A percentile compares a stretch with the other conserved stretches of the same genome.
These are phyloP conservation scores for Eptatretus atami DNA, from an alignment of 2,797 vertebrate genomes.

Conservation along the genomic window DNA sequence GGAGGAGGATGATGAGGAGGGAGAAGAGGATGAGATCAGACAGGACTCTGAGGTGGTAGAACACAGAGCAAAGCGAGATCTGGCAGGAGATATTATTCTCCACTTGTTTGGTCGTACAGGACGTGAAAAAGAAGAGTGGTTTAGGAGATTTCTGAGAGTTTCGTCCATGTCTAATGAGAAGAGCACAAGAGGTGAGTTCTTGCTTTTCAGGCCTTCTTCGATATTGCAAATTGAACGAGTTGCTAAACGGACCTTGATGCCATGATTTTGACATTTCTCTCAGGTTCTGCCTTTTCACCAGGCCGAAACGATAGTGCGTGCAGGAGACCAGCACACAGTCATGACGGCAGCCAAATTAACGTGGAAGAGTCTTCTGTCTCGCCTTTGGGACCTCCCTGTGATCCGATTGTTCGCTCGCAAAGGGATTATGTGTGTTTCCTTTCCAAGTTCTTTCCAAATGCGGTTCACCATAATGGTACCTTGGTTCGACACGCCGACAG, in stretches of 20 bases:
- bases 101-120: constrained; percentile 78
- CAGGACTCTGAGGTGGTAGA: constrained; percentile 16
- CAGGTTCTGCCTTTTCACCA: constrained; percentile 22
- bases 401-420: constrained; percentile 23
- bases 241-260: not conserved
- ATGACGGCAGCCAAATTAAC: constrained; percentile 35
- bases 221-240: not conserved
- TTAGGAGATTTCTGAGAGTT: constrained; percentile 35
- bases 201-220: not conserved
- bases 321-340: constrained; percentile 26
- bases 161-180: constrained; percentile 32
- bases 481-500: constrained; percentile 36
- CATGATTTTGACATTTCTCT: constrained; percentile 6
- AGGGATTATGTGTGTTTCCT: constrained; percentile 57
- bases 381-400: constrained; percentile 6
- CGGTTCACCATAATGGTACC: constrained; percentile 17
- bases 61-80: constrained; percentile 12
- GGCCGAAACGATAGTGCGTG: constrained; percentile 15
- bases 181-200: constrained; percentile 10
- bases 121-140: constrained; percentile 86
- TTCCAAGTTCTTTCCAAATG: constrained; percentile 34
- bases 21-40: constrained; percentile 16
- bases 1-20: constrained; percentile 17
- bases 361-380: not conserved
- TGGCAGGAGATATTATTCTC: constrained; percentile 30